Percentiles rank a stretch among this genome's conserved stretches.
Evolutionary conservation across 1,140 invertebrate genomes (phyloP).

Genomic region (Venustaconcha ellipsiformis): DNA sequence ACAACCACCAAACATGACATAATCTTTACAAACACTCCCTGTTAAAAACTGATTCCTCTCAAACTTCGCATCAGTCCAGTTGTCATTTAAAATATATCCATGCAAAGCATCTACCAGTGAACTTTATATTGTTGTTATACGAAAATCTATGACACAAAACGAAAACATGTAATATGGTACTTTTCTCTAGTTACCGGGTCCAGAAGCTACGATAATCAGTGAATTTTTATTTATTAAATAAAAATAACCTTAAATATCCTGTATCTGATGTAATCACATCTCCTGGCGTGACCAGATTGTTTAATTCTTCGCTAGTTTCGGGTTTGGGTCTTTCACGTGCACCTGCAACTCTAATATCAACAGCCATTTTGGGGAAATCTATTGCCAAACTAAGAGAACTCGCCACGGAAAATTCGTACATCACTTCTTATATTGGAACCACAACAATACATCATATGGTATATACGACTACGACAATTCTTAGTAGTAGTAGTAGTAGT

Average conservation of each 20-base stretch:
- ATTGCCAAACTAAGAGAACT: no score
- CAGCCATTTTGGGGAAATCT: constrained; percentile 27
- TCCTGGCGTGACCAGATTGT: constrained; percentile 81
- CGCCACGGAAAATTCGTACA: no score
- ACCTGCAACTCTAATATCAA: constrained; percentile 55
- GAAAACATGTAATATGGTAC: neutral
- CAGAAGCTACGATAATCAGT: neutral
- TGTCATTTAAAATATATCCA: no score
- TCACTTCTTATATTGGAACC: no score
- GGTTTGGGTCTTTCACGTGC: constrained; percentile 37
- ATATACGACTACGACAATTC: no score
- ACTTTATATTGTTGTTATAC: neutral
- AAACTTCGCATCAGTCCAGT: no score
- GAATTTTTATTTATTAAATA: neutral
- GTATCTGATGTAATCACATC: constrained; percentile 85
- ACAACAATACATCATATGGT: no score
- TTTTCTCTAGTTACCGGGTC: neutral
- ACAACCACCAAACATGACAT: no score
- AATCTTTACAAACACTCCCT: no score
- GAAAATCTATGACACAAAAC: neutral
- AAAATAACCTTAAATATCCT: constrained; percentile 84
- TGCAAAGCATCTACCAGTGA: neutral
- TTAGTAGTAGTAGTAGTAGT: no score
- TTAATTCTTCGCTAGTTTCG: constrained; percentile 39
- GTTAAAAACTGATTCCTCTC: no score